These are phyloP conservation scores for Pycnomerus fuliginosus DNA, from an alignment of 2,888 invertebrate genomes.

Conservation along the genomic window DNA sequence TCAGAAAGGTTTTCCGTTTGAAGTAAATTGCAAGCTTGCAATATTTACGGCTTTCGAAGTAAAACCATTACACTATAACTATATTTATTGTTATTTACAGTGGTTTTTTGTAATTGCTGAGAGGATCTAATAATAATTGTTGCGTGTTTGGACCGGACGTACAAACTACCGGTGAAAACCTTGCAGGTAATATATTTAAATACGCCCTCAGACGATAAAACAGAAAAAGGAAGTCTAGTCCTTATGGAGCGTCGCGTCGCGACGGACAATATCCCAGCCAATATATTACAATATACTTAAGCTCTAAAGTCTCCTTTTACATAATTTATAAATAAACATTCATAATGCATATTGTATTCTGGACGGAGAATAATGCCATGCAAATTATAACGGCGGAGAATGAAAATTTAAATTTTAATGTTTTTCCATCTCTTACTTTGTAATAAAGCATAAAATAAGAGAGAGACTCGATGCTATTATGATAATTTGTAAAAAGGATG, in stretches of 20 bases:
- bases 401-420: constrained; percentile 50
- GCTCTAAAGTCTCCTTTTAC: constrained; percentile 50
- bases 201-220: too few species aligned
- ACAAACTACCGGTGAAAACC: too few species aligned
- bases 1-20: constrained; percentile 44
- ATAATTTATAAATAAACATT: constrained; percentile 55
- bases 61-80: constrained; percentile 50
- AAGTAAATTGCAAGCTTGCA: constrained; percentile 39
- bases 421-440: constrained; percentile 42
- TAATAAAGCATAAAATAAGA: constrained; percentile 33
- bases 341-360: constrained; percentile 52
- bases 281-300: constrained; percentile 50
- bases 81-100: constrained; percentile 51
- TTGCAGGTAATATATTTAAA: too few species aligned
- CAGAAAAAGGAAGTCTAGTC: too few species aligned
- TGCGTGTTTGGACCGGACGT: too few species aligned
- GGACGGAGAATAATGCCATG: constrained; percentile 47
- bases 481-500: constrained; percentile 20
- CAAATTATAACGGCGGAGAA: constrained; percentile 48
- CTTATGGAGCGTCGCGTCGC: too few species aligned
- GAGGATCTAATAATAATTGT: constrained; percentile 33
- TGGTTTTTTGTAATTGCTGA: constrained; percentile 45
- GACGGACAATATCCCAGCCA: constrained; percentile 45
- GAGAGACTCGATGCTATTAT: constrained; percentile 27
- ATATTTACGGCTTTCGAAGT: constrained; percentile 49